Evolutionary conservation across 2,888 invertebrate genomes (phyloP).

Genomic region (Drosophila limbata): DNA sequence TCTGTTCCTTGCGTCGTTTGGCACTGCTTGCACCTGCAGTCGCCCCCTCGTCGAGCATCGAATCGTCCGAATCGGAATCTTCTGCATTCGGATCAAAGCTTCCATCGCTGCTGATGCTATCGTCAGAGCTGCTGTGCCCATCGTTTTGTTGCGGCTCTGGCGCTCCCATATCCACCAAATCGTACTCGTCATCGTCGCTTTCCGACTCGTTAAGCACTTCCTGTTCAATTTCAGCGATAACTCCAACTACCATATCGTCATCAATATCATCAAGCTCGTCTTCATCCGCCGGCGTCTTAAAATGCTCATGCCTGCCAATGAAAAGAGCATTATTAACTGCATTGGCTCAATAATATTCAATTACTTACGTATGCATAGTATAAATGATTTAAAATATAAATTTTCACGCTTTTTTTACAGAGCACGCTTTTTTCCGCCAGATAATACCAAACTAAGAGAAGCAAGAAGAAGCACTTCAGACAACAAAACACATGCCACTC

Average conservation of each 20-base stretch:
- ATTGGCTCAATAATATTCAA: not conserved
- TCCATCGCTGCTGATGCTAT: constrained; percentile 84
- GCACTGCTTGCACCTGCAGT: constrained; percentile 53
- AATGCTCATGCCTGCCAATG: constrained; percentile 70
- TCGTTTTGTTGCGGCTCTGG: constrained; percentile 45
- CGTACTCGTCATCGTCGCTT: constrained; percentile 73
- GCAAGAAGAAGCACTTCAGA: constrained; percentile 53
- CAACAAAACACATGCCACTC: constrained; percentile 62
- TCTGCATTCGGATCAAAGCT: constrained; percentile 73
- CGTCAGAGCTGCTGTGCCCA: constrained; percentile 84
- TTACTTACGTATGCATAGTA: constrained; percentile 71
- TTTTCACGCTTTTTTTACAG: constrained; percentile 40
- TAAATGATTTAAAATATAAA: constrained; percentile 7
- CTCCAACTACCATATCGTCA: constrained; percentile 71
- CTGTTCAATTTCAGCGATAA: constrained; percentile 68
- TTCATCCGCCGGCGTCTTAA: constrained; percentile 79
- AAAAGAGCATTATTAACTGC: not conserved
- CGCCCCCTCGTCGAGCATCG: constrained; percentile 58
- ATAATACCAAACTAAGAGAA: constrained; percentile 39
- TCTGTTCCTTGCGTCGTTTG: constrained; percentile 54
- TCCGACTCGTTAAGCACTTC: constrained; percentile 69
- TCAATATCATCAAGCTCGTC: constrained; percentile 80
- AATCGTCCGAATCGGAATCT: constrained; percentile 82
- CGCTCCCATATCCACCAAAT: constrained; percentile 52
- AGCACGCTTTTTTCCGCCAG: constrained; percentile 65